Evolutionary conservation across 37 sponge, comb jelly and placozoan species (phyloP).

Genomic region (Aphrocallistes beatrix): DNA sequence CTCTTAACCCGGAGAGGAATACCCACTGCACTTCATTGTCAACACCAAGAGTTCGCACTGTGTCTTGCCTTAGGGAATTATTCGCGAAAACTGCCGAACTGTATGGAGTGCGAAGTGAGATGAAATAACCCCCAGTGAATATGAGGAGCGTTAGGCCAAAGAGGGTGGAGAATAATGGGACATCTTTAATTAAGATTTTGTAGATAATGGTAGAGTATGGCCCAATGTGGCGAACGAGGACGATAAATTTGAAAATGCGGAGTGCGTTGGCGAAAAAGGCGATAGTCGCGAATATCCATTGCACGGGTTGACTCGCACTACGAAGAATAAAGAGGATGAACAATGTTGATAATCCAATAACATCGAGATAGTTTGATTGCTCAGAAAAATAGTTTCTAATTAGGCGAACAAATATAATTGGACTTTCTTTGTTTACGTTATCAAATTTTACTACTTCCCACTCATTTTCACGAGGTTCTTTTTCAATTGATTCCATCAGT

Average conservation of each 20-base stretch:
- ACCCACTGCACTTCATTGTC: constrained; percentile 19
- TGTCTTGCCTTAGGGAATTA: neutral
- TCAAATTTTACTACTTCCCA: neutral
- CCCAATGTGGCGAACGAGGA: neutral
- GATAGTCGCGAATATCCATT: neutral
- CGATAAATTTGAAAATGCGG: neutral
- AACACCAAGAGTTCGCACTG: neutral
- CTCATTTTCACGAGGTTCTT: neutral
- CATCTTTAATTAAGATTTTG: neutral
- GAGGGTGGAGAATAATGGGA: neutral
- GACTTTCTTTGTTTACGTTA: neutral
- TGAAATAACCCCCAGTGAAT: neutral
- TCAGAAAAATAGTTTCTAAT: neutral
- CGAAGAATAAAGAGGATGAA: neutral
- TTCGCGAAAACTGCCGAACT: neutral
- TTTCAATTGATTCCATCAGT: no score
- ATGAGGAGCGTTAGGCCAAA: neutral
- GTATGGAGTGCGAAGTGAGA: neutral
- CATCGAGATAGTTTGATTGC: neutral
- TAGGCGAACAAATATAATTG: neutral
- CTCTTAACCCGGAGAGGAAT: neutral
- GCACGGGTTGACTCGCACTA: neutral
- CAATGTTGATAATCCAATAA: neutral
- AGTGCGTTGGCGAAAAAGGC: neutral
- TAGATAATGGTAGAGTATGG: neutral